These are phyloP conservation scores for Lethenteron reissneri DNA, from an alignment of 2,113 vertebrate species.

Conservation along the genomic window DNA sequence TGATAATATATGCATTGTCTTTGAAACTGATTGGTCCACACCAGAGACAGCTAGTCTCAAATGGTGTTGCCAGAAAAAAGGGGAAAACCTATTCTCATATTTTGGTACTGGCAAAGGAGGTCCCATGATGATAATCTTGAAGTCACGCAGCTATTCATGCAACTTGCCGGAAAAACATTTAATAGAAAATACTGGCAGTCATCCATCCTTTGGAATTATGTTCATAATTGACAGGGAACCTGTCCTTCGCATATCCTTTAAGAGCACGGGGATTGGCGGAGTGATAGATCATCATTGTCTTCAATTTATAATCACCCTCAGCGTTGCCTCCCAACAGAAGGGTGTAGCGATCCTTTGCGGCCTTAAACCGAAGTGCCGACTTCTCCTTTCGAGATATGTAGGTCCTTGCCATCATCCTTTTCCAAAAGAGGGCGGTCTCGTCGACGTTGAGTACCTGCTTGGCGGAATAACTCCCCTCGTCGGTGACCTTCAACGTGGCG, in stretches of 20 bases:
- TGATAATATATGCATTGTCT: too few species aligned
- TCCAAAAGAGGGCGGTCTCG: slow-evolving; percentile 3
- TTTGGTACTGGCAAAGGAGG: too few species aligned
- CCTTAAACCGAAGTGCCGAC: not conserved
- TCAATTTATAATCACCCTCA: not conserved
- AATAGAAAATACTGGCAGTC: not conserved
- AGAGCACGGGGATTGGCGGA: slow-evolving; percentile 2
- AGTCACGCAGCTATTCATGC: not conserved
- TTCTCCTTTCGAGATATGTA: not conserved
- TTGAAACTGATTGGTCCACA: too few species aligned
- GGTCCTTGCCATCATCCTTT: not conserved
- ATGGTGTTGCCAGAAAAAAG: too few species aligned
- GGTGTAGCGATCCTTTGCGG: not conserved
- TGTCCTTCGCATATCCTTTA: not conserved
- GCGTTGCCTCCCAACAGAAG: not conserved
- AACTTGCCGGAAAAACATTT: slow-evolving; percentile 4
- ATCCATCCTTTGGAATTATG: not conserved
- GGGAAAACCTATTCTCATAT: too few species aligned
- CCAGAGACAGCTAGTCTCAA: too few species aligned
- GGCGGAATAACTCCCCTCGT: not conserved
- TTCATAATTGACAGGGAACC: not conserved
- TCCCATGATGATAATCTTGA: not conserved
- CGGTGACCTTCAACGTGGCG: not conserved
- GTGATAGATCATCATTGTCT: not conserved
- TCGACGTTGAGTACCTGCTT: not conserved